Evolutionary conservation across 2,888 invertebrate genomes (phyloP).

Genomic region (Drosophila nr. perissopoda): DNA sequence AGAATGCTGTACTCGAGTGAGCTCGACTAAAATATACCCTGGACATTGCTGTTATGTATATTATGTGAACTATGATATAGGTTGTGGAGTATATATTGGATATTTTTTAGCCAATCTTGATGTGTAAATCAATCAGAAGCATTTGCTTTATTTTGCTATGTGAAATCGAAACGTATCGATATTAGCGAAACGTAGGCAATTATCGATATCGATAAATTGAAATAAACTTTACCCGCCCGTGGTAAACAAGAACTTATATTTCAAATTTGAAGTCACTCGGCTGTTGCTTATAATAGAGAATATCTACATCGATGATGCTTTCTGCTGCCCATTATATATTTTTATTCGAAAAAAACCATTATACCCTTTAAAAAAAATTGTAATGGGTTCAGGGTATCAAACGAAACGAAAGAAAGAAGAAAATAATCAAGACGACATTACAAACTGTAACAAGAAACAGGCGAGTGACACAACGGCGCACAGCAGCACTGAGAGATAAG

Average conservation of each 20-base stretch:
- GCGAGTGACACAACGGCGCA: constrained; percentile 33
- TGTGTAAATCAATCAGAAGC: neutral
- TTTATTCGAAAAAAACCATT: neutral
- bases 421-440: constrained; percentile 26
- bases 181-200: neutral
- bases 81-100: neutral
- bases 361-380: neutral
- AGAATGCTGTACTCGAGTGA: neutral
- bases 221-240: neutral
- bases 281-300: neutral
- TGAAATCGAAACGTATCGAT: neutral
- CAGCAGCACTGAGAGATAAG: constrained; percentile 32
- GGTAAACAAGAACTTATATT: neutral
- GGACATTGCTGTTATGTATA: neutral
- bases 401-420: constrained; percentile 11
- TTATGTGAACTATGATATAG: neutral
- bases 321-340: neutral
- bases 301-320: neutral
- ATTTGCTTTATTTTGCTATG: neutral
- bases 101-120: neutral
- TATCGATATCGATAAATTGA: neutral
- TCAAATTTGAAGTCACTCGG: neutral
- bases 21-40: neutral
- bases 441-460: constrained; percentile 31
- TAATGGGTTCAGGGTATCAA: neutral